Base-by-base conservation (phyloP, 1,140 invertebrate genomes). In the Heterodera carotae region DNA sequence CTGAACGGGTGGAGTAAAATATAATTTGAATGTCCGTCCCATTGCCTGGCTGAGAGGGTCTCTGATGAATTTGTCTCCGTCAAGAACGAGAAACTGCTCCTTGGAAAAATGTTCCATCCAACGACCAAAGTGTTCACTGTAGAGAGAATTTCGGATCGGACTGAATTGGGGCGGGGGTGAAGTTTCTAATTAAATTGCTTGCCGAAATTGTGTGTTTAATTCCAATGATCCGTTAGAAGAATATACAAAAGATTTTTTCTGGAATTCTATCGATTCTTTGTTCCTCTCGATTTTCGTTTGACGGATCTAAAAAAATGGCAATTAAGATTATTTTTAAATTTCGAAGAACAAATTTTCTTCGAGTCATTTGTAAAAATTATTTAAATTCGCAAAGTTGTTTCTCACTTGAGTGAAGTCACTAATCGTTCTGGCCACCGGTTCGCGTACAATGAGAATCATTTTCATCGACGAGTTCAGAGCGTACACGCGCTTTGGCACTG, bases 21-120 rank as follows among this genome's bases (percentile, higher is more conserved):
- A n/a, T 36, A 73, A 62, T 62, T 62, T 62, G n/a, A 62, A 10
- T 31, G 7, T 62, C 8, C 29, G 1, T n/a, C 33, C 22, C 1
- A 66, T 43, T 66, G 33, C 62, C 59, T 66, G 62, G 53, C 73
- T 67, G 31, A 66, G 39, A 1, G 62, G 62, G 7, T 66, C 62
- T 22, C 43, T 3, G 48, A 66, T 75, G 67, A 99, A 90, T 85
- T 93, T 91, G 82, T 97, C 94, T 1, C 96, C 96, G 89, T 98
- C 95, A 77, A 98, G 92, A 80, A 98, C 93, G 84, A 95, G 92
- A 79, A 98, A 86, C 89, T 98, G 93, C 36, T 77, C 78, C 15
- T 93, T 91, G 60, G 92, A 91, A 89, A 93, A 99, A 89, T 93
- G 95, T 36, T 92, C 92, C 72, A 98, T 89, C 97, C 97, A 99